phyloP scores from a whole-genome alignment of 2,113 vertebrate genomes.

The Neodon shergylaensis region DNA sequence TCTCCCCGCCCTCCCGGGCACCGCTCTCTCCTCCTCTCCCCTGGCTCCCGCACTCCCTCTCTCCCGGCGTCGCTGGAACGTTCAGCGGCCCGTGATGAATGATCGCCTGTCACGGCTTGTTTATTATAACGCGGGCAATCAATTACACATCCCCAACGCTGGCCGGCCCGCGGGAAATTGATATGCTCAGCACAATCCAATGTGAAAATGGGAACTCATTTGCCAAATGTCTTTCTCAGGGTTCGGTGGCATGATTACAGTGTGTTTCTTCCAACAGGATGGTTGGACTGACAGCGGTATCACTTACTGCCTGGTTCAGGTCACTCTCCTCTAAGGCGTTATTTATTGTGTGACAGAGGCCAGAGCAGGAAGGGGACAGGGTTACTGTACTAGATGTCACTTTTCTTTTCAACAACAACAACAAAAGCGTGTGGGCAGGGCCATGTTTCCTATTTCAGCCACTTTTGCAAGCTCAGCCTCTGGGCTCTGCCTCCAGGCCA shows the following conservation, averaged over 20 bases:
- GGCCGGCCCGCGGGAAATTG: slow-evolving; percentile 86
- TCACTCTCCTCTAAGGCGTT: slow-evolving; percentile 82
- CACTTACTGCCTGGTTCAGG: slow-evolving; percentile 84
- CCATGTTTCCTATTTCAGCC: background rate
- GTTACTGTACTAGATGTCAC: slow-evolving; percentile 64
- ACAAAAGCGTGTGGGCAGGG: slow-evolving; percentile 31
- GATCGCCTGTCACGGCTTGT: slow-evolving; percentile 88
- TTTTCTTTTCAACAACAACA: background rate
- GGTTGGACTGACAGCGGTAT: slow-evolving; percentile 83
- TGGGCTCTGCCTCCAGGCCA: background rate
- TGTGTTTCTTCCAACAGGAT: slow-evolving; percentile 85
- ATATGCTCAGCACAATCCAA: slow-evolving; percentile 87
- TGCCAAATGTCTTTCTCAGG: slow-evolving; percentile 86
- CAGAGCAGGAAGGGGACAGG: slow-evolving; percentile 77
- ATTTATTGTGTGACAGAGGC: slow-evolving; percentile 82
- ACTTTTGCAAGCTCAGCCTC: background rate
- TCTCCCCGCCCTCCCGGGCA: slow-evolving; percentile 45
- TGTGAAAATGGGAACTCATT: slow-evolving; percentile 87
- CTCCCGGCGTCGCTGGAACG: slow-evolving; percentile 78
- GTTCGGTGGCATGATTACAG: slow-evolving; percentile 82
- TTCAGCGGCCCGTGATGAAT: slow-evolving; percentile 85
- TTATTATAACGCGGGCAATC: slow-evolving; percentile 89
- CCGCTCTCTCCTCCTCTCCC: background rate
- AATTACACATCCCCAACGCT: slow-evolving; percentile 86
- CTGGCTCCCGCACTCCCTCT: slow-evolving; percentile 51